phyloP scores from a whole-genome alignment of 2,113 vertebrate genomes.

The Podocnemis expansa region DNA sequence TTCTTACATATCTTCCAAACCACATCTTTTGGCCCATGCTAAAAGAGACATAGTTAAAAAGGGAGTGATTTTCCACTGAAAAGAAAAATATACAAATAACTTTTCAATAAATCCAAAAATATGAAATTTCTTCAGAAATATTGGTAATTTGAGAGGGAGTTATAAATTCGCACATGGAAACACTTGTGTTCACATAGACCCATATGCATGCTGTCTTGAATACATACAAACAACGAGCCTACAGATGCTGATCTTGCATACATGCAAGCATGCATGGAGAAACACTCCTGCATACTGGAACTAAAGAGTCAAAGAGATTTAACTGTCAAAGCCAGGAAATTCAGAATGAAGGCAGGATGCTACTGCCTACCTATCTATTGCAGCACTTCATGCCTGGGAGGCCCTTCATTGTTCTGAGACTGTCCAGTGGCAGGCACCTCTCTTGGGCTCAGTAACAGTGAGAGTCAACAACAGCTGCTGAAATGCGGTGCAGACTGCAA shows the following conservation, averaged over 20 bases:
- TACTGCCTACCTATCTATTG: background rate
- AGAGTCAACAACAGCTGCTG: accelerated
- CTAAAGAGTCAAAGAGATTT: background rate
- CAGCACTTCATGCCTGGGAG: background rate
- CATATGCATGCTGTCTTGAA: accelerated
- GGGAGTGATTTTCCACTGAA: background rate
- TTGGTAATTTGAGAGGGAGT: background rate
- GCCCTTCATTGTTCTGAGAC: background rate
- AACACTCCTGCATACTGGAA: accelerated
- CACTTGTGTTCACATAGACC: background rate
- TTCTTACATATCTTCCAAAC: accelerated
- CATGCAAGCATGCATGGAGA: background rate
- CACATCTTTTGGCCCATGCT: accelerated
- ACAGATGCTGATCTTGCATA: accelerated
- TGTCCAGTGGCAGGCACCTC: accelerated
- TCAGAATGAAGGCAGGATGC: accelerated
- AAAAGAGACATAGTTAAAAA: background rate
- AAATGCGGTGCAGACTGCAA: accelerated
- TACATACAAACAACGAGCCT: accelerated
- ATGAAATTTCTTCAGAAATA: background rate
- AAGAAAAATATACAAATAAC: background rate
- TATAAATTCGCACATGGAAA: background rate
- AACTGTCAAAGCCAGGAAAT: accelerated
- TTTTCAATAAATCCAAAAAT: background rate
- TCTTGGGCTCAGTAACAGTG: background rate